phyloP scores from a whole-genome alignment of 2,113 vertebrate genomes.

The Phaethornis superciliosus region DNA sequence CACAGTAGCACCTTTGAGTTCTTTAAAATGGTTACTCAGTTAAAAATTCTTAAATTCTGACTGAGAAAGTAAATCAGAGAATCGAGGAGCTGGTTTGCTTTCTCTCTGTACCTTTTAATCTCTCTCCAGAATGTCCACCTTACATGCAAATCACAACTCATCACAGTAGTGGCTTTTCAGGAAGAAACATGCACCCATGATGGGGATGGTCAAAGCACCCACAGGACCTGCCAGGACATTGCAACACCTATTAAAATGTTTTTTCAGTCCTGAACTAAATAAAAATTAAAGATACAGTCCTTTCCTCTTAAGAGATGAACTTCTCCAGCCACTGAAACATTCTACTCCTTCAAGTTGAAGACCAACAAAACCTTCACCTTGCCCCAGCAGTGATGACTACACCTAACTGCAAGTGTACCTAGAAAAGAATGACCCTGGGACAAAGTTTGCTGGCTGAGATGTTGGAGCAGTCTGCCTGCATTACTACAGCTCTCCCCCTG shows the following conservation, averaged over 20 bases:
- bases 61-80: background rate
- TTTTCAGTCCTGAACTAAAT: background rate
- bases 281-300: background rate
- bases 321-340: background rate
- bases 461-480: background rate
- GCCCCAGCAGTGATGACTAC: background rate
- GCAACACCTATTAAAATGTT: background rate
- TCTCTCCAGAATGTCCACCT: background rate
- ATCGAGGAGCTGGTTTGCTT: background rate
- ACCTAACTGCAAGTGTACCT: accelerated
- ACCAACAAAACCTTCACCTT: background rate
- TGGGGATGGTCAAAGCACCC: background rate
- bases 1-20: too few relatives aligned
- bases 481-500: background rate
- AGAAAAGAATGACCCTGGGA: background rate
- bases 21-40: background rate
- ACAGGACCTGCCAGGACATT: background rate
- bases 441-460: background rate
- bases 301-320: background rate
- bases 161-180: background rate
- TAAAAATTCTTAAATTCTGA: background rate
- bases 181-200: background rate
- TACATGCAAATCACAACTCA: background rate
- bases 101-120: background rate
- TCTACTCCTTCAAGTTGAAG: background rate